phyloP scores from a whole-genome alignment of 1,140 invertebrate species.

The Rhagoletis pomonella region DNA sequence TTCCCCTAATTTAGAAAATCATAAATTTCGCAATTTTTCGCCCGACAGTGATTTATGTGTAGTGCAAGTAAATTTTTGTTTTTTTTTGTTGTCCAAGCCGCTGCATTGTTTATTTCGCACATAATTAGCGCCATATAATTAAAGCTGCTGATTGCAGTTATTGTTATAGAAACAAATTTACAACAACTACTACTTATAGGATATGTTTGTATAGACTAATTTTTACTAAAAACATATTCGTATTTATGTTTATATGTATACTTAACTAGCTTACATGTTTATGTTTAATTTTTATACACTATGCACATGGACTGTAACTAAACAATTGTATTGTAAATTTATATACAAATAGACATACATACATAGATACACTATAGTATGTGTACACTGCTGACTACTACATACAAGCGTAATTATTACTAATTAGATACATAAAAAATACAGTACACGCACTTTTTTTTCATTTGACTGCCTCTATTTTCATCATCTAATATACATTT shows the following conservation, averaged over 20 bases:
- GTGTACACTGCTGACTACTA: not conserved
- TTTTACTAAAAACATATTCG: slow-evolving; percentile 39
- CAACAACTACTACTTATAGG: slow-evolving; percentile 18
- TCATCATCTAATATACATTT: not conserved
- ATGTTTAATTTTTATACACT: slow-evolving; percentile 25
- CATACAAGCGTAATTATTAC: slow-evolving; percentile 5
- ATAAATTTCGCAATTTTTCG: too few relatives aligned
- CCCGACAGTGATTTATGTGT: too few relatives aligned
- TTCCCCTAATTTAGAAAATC: too few relatives aligned
- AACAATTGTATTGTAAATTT: too few relatives aligned
- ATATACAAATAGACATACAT: not conserved
- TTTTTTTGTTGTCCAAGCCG: not conserved
- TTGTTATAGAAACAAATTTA: not conserved
- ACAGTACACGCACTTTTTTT: not conserved
- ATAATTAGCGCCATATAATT: slow-evolving; percentile 22
- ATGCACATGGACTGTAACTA: not conserved
- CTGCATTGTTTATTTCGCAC: not conserved
- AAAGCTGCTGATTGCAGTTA: slow-evolving; percentile 48
- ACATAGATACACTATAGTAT: not conserved
- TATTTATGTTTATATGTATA: slow-evolving; percentile 28
- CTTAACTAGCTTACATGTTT: not conserved
- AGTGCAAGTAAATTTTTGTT: too few relatives aligned
- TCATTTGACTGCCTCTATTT: not conserved
- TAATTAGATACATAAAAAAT: slow-evolving; percentile 11
- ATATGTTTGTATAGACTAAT: not conserved